A percentile compares a stretch with the other conserved stretches of the same genome.
These are phyloP conservation scores for Drosophila vallismaia DNA, from an alignment of 2,888 invertebrate genomes.

Conservation along the genomic window DNA sequence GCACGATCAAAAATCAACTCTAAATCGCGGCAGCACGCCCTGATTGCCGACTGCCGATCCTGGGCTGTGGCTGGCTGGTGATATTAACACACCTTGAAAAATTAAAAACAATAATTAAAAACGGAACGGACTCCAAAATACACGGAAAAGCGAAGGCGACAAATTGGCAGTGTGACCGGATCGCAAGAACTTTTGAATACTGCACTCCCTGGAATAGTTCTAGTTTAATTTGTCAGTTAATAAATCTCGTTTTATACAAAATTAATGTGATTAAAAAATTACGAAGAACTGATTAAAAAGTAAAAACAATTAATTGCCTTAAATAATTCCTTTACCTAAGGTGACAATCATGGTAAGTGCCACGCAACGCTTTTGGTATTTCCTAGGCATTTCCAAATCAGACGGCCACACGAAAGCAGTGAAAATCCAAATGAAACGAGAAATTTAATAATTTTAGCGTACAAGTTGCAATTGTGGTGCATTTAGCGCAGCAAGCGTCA, in stretches of 20 bases:
- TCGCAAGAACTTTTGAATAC: not conserved
- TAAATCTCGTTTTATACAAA: not conserved
- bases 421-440: slow-evolving; percentile 41
- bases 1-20: slow-evolving; percentile 3
- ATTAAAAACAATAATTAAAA: slow-evolving; percentile 35
- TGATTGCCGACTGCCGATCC: slow-evolving; percentile 27
- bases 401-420: slow-evolving; percentile 41
- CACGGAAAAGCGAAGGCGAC: slow-evolving; percentile 21
- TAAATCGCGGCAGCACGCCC: slow-evolving; percentile 9
- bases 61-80: slow-evolving; percentile 13
- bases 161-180: slow-evolving; percentile 21
- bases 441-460: slow-evolving; percentile 37
- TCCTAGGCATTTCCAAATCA: slow-evolving; percentile 10
- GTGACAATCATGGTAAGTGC: slow-evolving; percentile 1
- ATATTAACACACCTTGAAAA: slow-evolving; percentile 8
- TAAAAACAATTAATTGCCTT: not conserved
- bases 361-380: slow-evolving; percentile 20
- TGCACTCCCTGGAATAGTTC: not conserved
- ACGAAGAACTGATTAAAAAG: not conserved
- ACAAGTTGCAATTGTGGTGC: slow-evolving; percentile 44
- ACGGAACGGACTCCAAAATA: slow-evolving; percentile 14
- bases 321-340: not conserved
- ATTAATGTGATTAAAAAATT: not conserved
- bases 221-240: not conserved
- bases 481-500: slow-evolving; percentile 33